phyloP scores from a whole-genome alignment of 2,888 invertebrate species.

The Aleiodes leptofemur region DNA sequence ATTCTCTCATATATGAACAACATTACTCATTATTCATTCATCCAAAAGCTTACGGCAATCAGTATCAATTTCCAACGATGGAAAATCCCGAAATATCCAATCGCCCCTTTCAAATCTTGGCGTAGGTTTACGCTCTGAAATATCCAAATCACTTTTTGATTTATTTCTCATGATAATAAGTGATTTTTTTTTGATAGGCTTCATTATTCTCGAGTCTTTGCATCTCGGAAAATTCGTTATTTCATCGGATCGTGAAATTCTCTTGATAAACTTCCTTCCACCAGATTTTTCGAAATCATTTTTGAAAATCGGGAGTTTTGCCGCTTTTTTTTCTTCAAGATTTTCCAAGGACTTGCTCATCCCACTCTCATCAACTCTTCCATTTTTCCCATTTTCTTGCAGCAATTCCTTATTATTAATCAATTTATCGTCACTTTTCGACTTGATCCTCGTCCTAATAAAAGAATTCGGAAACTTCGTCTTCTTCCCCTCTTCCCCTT shows the following conservation, averaged over 20 bases:
- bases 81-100: slow-evolving; percentile 64
- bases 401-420: slow-evolving; percentile 17
- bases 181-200: slow-evolving; percentile 56
- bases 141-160: slow-evolving; percentile 67
- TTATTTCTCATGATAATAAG: slow-evolving; percentile 55
- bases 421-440: slow-evolving; percentile 60
- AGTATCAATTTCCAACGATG: slow-evolving; percentile 60
- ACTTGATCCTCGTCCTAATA: slow-evolving; percentile 59
- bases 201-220: slow-evolving; percentile 44
- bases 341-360: slow-evolving; percentile 59
- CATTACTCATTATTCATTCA: slow-evolving; percentile 36
- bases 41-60: slow-evolving; percentile 66
- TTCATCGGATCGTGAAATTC: not conserved
- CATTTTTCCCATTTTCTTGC: not conserved
- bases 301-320: slow-evolving; percentile 15
- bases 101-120: slow-evolving; percentile 63
- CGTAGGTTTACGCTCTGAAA: slow-evolving; percentile 64
- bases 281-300: not conserved
- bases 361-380: slow-evolving; percentile 12
- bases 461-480: slow-evolving; percentile 64
- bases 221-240: not conserved
- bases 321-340: slow-evolving; percentile 34
- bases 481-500: slow-evolving; percentile 26
- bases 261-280: not conserved
- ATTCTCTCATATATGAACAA: not conserved